Evolutionary conservation across 30 jellyfish, hydroid and myxozoan genomes (phyloP).

Genomic region (Chironex yamaguchii): DNA sequence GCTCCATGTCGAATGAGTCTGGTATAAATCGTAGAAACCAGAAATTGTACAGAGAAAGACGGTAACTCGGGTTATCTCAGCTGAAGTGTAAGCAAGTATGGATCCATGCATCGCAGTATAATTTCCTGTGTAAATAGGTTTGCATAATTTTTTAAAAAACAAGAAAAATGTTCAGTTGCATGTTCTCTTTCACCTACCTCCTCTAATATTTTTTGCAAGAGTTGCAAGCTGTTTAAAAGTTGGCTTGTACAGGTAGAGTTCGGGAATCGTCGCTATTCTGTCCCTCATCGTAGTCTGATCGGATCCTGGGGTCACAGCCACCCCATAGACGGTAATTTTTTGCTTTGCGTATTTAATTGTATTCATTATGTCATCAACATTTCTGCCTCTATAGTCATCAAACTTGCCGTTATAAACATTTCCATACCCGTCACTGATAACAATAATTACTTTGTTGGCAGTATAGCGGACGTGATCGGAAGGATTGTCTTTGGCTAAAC

Average conservation of each 20-base stretch:
- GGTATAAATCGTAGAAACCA: too few relatives aligned
- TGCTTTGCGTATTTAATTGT: conserved; percentile 23
- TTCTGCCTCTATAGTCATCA: conserved; percentile 19
- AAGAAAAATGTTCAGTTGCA: too few relatives aligned
- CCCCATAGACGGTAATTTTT: conserved; percentile 75
- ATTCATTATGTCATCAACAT: conserved; percentile 62
- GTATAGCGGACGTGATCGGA: conserved; percentile 50
- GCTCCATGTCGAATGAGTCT: too few relatives aligned
- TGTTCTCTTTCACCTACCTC: conserved; percentile 76
- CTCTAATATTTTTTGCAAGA: conserved; percentile 87
- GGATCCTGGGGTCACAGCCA: conserved; percentile 65
- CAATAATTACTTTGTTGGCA: conserved; percentile 87
- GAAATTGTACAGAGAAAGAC: too few relatives aligned
- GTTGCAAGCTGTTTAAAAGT: conserved; percentile 65
- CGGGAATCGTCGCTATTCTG: conserved; percentile 82
- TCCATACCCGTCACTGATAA: conserved; percentile 89
- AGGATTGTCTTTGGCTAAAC: conserved; percentile 62
- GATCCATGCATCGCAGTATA: too few relatives aligned
- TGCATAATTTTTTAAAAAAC: too few relatives aligned
- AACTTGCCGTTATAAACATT: conserved; percentile 58
- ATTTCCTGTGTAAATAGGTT: too few relatives aligned
- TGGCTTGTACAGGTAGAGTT: conserved; percentile 72
- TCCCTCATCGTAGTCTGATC: conserved; percentile 54
- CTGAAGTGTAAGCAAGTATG: too few relatives aligned
- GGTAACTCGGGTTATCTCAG: too few relatives aligned